Evolutionary conservation across 2,888 invertebrate species (phyloP).

Genomic region (Hypomecis atomaria): DNA sequence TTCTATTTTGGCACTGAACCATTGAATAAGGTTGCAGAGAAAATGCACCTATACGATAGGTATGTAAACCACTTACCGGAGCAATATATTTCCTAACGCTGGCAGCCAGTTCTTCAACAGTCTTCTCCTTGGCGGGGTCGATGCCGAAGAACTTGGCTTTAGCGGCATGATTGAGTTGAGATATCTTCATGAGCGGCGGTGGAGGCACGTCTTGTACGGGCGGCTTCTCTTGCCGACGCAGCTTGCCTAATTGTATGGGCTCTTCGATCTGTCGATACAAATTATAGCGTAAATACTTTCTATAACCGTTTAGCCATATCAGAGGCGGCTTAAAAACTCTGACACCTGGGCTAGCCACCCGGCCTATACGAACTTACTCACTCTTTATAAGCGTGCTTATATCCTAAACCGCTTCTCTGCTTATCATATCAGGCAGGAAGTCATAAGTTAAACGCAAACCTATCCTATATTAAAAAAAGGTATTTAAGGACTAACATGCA

Average conservation of each 20-base stretch:
- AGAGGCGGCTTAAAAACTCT: no score
- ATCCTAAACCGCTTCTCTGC: no score
- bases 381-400: no score
- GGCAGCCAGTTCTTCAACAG: conserved; percentile 72
- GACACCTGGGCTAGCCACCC: background rate
- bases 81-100: conserved; percentile 79
- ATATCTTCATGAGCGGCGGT: conserved; percentile 67
- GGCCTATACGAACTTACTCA: no score
- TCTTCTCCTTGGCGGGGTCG: conserved; percentile 71
- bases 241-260: conserved; percentile 73
- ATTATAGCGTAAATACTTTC: background rate
- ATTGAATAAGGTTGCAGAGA: no score
- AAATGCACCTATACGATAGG: no score
- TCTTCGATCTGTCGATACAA: conserved; percentile 53
- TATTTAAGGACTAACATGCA: no score
- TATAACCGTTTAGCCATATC: background rate
- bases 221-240: conserved; percentile 65
- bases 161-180: conserved; percentile 70
- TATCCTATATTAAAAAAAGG: no score
- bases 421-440: no score
- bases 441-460: no score
- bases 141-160: conserved; percentile 79
- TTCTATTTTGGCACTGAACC: no score
- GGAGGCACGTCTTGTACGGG: conserved; percentile 56
- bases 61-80: conserved; percentile 55